A percentile compares a stretch with the other conserved stretches of the same genome.
Conservation (phyloP, 2,888 invertebrate genomes). For the Boloria selene region DNA sequence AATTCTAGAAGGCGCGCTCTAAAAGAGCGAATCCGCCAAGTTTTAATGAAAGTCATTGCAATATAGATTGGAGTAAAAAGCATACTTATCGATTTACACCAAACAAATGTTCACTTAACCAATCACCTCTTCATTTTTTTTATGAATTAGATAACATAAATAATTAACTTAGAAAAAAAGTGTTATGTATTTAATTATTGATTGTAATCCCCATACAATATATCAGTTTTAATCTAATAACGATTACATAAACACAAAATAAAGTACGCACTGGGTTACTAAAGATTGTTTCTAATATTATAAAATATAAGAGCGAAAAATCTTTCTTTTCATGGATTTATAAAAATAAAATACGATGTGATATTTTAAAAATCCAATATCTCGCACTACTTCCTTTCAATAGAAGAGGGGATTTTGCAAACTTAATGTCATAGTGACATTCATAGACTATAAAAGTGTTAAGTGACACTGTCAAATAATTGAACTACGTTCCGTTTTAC, state of each 20-base stretch:
- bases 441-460: neutral
- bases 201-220: slow-evolving; percentile 71
- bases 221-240: slow-evolving; percentile 32
- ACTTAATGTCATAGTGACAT: slow-evolving; percentile 16
- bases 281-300: slow-evolving; percentile 2
- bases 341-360: slow-evolving; percentile 8
- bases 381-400: slow-evolving; percentile 13
- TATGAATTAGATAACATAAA: slow-evolving; percentile 29
- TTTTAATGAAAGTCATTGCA: slow-evolving; percentile 91
- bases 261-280: slow-evolving; percentile 12
- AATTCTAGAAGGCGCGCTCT: slow-evolving; percentile 86
- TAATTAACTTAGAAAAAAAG: slow-evolving; percentile 16
- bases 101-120: slow-evolving; percentile 4
- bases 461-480: slow-evolving; percentile 6
- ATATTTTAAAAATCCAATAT: slow-evolving; percentile 18
- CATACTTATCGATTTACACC: slow-evolving; percentile 70
- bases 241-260: slow-evolving; percentile 29
- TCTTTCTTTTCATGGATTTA: neutral
- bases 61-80: slow-evolving; percentile 91
- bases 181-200: slow-evolving; percentile 55
- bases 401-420: slow-evolving; percentile 17
- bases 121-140: slow-evolving; percentile 38
- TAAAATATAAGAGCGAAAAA: neutral
- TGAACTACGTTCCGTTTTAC: slow-evolving; percentile 1
- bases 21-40: slow-evolving; percentile 88